Evolutionary conservation across 2,888 invertebrate genomes (phyloP).

Genomic region (Melanostoma scalare): DNA sequence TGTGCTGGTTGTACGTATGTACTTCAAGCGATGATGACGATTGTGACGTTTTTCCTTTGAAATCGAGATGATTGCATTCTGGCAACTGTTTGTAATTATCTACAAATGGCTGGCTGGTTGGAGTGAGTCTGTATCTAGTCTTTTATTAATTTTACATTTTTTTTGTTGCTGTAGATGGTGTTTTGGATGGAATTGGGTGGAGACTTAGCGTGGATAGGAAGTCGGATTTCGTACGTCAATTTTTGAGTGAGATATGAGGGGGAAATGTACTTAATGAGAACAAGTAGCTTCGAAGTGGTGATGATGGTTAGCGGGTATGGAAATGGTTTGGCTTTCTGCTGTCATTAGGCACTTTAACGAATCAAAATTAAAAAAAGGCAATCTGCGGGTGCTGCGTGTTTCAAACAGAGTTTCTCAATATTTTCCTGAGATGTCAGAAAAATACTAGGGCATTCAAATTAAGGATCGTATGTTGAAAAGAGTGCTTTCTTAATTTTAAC

Average conservation of each 20-base stretch:
- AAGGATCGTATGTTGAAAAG: no score
- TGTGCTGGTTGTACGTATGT: slow-evolving; percentile 20
- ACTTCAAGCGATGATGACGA: slow-evolving; percentile 68
- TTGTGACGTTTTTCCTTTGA: slow-evolving; percentile 72
- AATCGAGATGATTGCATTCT: slow-evolving; percentile 72
- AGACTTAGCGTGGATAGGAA: slow-evolving; percentile 28
- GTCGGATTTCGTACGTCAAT: slow-evolving; percentile 23
- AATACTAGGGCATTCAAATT: no score
- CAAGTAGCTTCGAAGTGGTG: slow-evolving; percentile 22
- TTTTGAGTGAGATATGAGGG: neutral
- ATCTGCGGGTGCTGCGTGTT: no score
- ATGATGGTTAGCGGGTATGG: slow-evolving; percentile 7
- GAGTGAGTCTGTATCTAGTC: slow-evolving; percentile 34
- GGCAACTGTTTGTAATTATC: slow-evolving; percentile 72
- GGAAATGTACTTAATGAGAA: slow-evolving; percentile 4
- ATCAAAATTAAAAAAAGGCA: no score
- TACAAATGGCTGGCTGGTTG: slow-evolving; percentile 47
- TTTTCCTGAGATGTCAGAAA: no score
- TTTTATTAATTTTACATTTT: slow-evolving; percentile 42
- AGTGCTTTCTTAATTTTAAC: no score
- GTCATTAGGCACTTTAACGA: no score
- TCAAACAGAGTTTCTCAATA: no score
- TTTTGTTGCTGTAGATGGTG: neutral
- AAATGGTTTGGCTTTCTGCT: no score
- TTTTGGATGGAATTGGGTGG: slow-evolving; percentile 17